Base-by-base conservation (phyloP, 2,888 invertebrate genomes). In the Leucozona laternaria region DNA sequence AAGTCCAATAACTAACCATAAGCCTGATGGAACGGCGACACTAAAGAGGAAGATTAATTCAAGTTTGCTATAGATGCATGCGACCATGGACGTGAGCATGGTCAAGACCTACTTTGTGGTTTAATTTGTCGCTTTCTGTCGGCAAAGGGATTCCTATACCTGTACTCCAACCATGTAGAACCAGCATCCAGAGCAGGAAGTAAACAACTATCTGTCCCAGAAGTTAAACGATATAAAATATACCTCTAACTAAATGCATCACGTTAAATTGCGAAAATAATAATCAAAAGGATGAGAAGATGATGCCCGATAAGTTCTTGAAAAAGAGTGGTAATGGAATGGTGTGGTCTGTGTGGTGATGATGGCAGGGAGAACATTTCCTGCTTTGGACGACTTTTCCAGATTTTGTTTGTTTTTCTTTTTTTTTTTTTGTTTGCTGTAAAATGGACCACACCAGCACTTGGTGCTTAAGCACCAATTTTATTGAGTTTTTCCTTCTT, bases 31-130 rank as follows among this genome's bases (percentile, higher is more conserved):
- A 17, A 17, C 10, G 45, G n/a, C 2, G 17, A 17, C 17, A 17
- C 17, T 10, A 45, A 45, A 17, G n/a, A 43, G 43, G 43, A 43
- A n/a, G n/a, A 43, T 43, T 45, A 45, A 45, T 45, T 8, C 45
- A 45, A 17, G 45, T 17, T 10, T 15, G 40, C 31, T 40, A 45
- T 8, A 8, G 17, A 4, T 7, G 45, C 28, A 45, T 17, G 17
- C 17, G 45, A 45, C 62, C 78, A 53, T 71, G 50, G 62, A 50
- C 73, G 37, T 53, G 58, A 80, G 73, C 82, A 62, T 73, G 72
- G 78, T 83, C 78, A 78, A 83, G 83, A 75, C 83, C 83, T 83
- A 83, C 79, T 78, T 83, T 75, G 72, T 37, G 66, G 45, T 45
- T 40, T 60, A 78, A 50, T 15, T 60, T 15, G 20, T 28, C 25